A percentile compares a stretch with the other conserved stretches of the same genome.
Evolutionary conservation across 2,113 vertebrate species (phyloP).

Genomic region (Dasyurus viverrinus): DNA sequence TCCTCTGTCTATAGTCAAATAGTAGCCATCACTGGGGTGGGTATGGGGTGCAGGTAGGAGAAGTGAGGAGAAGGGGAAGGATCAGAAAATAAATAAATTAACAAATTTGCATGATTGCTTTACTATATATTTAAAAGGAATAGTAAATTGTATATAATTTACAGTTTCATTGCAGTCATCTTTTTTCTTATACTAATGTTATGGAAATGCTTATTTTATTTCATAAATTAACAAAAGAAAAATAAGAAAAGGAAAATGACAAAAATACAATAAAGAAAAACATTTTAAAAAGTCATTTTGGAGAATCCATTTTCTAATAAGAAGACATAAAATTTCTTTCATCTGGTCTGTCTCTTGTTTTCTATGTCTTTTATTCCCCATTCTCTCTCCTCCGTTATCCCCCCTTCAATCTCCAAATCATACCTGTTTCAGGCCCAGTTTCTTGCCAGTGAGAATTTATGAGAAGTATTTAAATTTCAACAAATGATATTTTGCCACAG

Average conservation of each 20-base stretch:
- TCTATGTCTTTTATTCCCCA: neutral
- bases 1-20: neutral
- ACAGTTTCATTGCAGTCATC: too few species aligned
- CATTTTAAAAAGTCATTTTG: neutral
- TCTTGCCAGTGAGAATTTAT: neutral
- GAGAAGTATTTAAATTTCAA: slow-evolving; percentile 9
- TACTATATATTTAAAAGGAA: too few species aligned
- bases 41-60: too few species aligned
- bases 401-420: neutral
- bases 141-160: too few species aligned
- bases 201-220: too few species aligned
- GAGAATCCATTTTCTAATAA: neutral
- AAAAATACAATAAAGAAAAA: too few species aligned
- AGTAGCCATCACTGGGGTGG: neutral
- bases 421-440: neutral
- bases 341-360: neutral
- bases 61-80: too few species aligned
- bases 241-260: too few species aligned
- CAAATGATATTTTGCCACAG: neutral
- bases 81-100: too few species aligned
- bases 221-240: too few species aligned
- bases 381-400: neutral
- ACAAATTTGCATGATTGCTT: too few species aligned
- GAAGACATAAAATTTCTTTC: neutral
- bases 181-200: too few species aligned